Conservation (phyloP, 2,113 vertebrate genomes). For the Copsychus sechellarum region DNA sequence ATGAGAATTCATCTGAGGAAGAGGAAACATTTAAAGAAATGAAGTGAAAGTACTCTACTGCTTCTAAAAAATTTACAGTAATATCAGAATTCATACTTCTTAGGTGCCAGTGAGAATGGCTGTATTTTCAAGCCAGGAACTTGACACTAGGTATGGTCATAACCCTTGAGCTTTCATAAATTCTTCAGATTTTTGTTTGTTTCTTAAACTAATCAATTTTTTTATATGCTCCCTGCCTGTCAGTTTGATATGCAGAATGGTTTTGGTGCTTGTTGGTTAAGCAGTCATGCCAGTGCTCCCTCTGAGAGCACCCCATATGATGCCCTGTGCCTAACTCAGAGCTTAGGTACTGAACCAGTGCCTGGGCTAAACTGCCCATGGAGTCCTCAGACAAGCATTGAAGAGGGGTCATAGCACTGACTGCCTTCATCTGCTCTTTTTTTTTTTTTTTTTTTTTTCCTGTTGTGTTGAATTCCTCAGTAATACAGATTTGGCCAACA, state of each 20-base stretch:
- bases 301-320: rapidly evolving
- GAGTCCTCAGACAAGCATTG: background rate
- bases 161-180: background rate
- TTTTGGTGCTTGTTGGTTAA: background rate
- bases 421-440: background rate
- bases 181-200: background rate
- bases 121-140: background rate
- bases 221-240: background rate
- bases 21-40: background rate
- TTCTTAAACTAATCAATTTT: background rate
- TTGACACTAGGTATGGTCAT: background rate
- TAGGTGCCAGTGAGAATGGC: background rate
- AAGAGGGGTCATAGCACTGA: background rate
- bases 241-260: background rate
- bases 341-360: background rate
- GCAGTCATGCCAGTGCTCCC: rapidly evolving
- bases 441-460: background rate
- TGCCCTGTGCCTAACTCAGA: background rate
- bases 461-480: background rate
- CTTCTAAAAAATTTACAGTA: background rate
- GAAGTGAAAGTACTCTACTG: background rate
- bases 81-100: background rate
- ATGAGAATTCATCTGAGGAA: background rate
- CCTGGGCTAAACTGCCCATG: background rate
- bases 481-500: background rate